Base-by-base conservation (phyloP, 2,888 invertebrate species). In the Drosophila neotestacea region DNA sequence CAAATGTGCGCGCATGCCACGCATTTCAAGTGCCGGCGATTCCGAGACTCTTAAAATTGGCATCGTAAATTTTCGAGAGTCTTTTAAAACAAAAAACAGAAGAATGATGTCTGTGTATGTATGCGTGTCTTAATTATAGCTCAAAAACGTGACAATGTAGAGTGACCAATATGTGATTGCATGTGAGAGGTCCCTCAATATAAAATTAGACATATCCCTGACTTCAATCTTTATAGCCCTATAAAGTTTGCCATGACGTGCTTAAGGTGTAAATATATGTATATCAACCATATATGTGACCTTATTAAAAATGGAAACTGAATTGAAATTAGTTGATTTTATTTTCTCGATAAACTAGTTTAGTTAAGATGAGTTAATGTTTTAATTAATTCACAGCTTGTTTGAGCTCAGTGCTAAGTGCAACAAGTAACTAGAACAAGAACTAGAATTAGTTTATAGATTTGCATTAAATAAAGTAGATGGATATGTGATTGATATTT, bases 91-190 rank as follows among this genome's bases (percentile, higher is more conserved):
- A 34, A 3, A 48, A 48, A 39, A 9, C 36, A 32, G 44, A 59
- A 76, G 73, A 69, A 78, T 47, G 46, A 58, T 39, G 28, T 41
- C 28, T 39, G 51, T 42, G 34, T 22, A n/a, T 48, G n/a, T n/a
- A 42, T 52, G 34, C 58, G 65, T 80, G 81, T 72, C 88, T 81
- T 65, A 70, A 75, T 52, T 70, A 58, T 52, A 55, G 63, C 58
- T 52, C 27, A 55, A 82, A 74, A 82, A 72, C 88, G 83, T 88
- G 88, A 85, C 85, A 85, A 81, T 85, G 54, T 73, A 54, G 51
- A 36, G 51, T 16, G 56, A 46, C 28, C 56, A 36, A 58, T 46
- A 47, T 38, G 38, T 47, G 36, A 28, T 22, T 6, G 36, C 13
- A 55, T n/a, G 34, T 22, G 16, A 34, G 38, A 28, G 52, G 30